Evolutionary conservation across 2,113 vertebrate genomes (phyloP).

Genomic region (Phyllopteryx taeniolatus): DNA sequence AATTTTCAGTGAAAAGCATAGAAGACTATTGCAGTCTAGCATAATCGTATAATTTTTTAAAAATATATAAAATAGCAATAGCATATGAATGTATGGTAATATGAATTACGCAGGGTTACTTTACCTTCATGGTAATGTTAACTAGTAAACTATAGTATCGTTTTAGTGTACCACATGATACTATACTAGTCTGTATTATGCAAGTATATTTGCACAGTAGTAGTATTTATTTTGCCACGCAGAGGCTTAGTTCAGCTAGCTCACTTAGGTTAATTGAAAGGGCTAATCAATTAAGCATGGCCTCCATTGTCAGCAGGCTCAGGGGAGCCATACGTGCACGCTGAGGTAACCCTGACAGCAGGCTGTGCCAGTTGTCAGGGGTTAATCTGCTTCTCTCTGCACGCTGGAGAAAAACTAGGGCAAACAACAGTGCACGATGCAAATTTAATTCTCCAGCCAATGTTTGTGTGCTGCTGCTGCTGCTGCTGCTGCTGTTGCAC

Average conservation of each 20-base stretch:
- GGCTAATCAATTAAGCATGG: constrained; percentile 68
- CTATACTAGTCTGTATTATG: background rate
- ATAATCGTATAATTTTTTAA: too few relatives aligned
- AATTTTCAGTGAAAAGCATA: too few relatives aligned
- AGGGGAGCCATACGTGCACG: constrained; percentile 26
- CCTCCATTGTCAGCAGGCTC: constrained; percentile 39
- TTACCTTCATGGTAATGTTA: too few relatives aligned
- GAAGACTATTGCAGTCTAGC: too few relatives aligned
- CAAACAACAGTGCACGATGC: constrained; percentile 58
- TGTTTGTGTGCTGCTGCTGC: constrained; percentile 26
- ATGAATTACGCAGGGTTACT: too few relatives aligned
- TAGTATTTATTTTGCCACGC: background rate
- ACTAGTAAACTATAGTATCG: background rate
- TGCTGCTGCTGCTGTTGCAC: background rate
- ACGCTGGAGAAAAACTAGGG: constrained; percentile 56
- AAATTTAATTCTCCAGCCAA: constrained; percentile 56
- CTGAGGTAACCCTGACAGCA: constrained; percentile 15
- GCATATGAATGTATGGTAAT: too few relatives aligned
- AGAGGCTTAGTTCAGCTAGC: constrained; percentile 27
- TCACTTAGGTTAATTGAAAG: constrained; percentile 65
- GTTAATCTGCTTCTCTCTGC: constrained; percentile 55
- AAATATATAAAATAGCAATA: too few relatives aligned
- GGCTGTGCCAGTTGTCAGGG: constrained; percentile 47
- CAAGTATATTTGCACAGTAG: background rate
- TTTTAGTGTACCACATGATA: background rate